Evolutionary conservation across 2,113 vertebrate genomes (phyloP).

Genomic region (Aegypius monachus): DNA sequence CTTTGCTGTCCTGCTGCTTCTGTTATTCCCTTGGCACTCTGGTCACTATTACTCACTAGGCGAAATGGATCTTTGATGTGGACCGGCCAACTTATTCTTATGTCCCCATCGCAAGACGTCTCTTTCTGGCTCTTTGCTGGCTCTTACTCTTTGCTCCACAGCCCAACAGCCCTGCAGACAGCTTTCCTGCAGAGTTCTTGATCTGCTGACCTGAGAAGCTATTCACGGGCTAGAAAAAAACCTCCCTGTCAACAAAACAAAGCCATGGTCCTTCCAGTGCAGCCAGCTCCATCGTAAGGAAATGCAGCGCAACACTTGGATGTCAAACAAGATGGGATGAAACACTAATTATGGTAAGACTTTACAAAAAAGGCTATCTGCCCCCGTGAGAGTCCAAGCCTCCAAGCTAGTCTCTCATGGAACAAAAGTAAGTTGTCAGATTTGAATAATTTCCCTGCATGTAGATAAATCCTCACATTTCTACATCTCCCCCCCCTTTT

Average conservation of each 20-base stretch:
- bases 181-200: neutral
- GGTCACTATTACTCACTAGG: neutral
- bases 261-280: neutral
- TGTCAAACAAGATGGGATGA: constrained; percentile 22
- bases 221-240: neutral
- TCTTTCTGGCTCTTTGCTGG: neutral
- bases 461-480: constrained; percentile 58
- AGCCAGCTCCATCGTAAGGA: neutral
- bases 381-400: constrained; percentile 42
- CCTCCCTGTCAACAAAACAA: neutral
- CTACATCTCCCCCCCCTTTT: neutral
- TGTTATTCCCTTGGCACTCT: neutral
- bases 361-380: constrained; percentile 45
- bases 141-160: neutral
- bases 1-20: neutral
- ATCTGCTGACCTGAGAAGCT: constrained; percentile 16
- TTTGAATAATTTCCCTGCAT: constrained; percentile 70
- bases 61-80: neutral
- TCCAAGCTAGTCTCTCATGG: constrained; percentile 53
- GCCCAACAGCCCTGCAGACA: neutral
- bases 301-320: neutral
- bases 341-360: constrained; percentile 59
- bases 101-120: neutral
- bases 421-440: constrained; percentile 71
- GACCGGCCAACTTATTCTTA: neutral